A percentile compares a stretch with the other conserved stretches of the same genome.
phyloP scores from a whole-genome alignment of 2,888 invertebrate genomes.

The Hirtodrosophila duncani region DNA sequence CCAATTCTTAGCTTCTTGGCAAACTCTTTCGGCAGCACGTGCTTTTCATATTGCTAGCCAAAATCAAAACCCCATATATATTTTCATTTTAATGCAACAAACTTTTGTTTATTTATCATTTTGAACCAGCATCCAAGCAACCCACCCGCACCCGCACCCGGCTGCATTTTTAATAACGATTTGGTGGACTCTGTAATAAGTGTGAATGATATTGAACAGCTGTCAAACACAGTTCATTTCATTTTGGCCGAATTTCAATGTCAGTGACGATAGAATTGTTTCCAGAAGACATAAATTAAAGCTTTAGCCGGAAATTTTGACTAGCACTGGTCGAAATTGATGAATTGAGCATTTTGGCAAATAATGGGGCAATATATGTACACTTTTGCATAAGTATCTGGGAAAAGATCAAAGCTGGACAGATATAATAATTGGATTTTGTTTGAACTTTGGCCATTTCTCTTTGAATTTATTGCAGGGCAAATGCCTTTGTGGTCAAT shows the following conservation, averaged over 20 bases:
- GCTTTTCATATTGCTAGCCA: constrained; percentile 6
- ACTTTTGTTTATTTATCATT: neutral
- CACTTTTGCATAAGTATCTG: constrained; percentile 1
- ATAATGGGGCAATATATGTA: constrained; percentile 6
- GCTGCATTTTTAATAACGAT: no score
- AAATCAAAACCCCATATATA: constrained; percentile 1
- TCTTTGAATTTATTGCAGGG: constrained; percentile 78
- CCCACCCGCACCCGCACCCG: neutral
- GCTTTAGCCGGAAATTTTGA: constrained; percentile 37
- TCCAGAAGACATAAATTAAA: constrained; percentile 32
- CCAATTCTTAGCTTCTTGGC: constrained; percentile 2
- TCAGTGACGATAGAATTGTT: constrained; percentile 14
- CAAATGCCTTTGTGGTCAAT: constrained; percentile 87
- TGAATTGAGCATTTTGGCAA: constrained; percentile 21
- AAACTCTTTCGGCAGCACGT: constrained; percentile 3
- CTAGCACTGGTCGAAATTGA: no score
- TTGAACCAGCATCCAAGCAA: neutral
- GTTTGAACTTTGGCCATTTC: constrained; percentile 15
- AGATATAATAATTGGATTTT: constrained; percentile 17
- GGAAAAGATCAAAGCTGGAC: constrained; percentile 41
- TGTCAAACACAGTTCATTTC: constrained; percentile 41
- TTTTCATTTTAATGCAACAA: neutral
- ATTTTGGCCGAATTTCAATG: constrained; percentile 6
- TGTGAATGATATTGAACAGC: constrained; percentile 62
- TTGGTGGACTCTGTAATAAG: constrained; percentile 24